A percentile compares a stretch with the other conserved stretches of the same genome.
Conservation (phyloP, 2,888 invertebrate species). For the Ormyrus rosae region DNA sequence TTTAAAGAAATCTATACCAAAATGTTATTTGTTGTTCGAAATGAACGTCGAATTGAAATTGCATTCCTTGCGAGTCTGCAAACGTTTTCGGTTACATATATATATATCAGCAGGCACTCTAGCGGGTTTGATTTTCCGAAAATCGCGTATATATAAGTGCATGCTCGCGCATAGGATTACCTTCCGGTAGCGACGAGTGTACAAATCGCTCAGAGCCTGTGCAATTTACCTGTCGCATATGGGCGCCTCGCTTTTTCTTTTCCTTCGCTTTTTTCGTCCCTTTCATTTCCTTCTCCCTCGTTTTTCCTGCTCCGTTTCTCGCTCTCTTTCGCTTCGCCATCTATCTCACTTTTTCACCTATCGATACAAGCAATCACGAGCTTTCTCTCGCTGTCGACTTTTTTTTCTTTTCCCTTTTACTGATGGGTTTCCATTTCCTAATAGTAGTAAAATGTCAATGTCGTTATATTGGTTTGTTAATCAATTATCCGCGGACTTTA, state of each 20-base stretch:
- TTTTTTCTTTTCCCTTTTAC: no score
- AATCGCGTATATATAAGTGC: neutral
- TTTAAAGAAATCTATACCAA: no score
- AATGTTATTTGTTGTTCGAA: no score
- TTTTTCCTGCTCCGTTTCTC: neutral
- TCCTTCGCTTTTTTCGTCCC: neutral
- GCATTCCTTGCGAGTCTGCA: conserved; percentile 35
- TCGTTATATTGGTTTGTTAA: no score
- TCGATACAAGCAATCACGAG: conserved; percentile 27
- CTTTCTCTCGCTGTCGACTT: neutral
- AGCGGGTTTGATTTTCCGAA: conserved; percentile 26
- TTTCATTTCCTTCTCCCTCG: neutral
- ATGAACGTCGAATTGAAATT: conserved; percentile 35
- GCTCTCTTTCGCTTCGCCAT: neutral
- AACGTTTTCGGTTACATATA: neutral
- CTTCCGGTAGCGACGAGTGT: neutral
- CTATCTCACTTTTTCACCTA: conserved; percentile 29
- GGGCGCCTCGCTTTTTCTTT: conserved; percentile 31
- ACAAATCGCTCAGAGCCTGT: conserved; percentile 39
- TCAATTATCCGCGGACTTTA: no score
- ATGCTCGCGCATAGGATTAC: conserved; percentile 5
- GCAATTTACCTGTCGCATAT: conserved; percentile 48
- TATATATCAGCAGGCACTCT: conserved; percentile 39
- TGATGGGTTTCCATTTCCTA: no score
- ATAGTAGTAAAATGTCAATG: no score